Base-by-base conservation (phyloP, 2,888 invertebrate genomes). In the Argynnis bischoffii region DNA sequence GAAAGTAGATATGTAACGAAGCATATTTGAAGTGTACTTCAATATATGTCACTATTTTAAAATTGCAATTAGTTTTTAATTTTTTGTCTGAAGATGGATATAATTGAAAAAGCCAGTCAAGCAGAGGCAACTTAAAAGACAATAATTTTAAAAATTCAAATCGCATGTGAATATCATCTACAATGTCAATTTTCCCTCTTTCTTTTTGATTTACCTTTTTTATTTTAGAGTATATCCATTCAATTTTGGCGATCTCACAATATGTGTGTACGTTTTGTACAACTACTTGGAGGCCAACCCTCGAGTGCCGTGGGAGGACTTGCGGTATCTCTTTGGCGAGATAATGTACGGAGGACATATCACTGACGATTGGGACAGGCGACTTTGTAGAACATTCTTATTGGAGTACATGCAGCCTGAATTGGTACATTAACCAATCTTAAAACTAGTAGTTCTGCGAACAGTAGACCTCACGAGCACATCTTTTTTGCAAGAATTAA, bases 301-400 rank as follows among this genome's bases (percentile, higher is more conserved):
- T 54, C 95, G 95, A 75, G 96, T 98, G 6, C 98, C 98, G 0
- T 99, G 98, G 97, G 98, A 98, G 85, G 98, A 99, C 89, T 88
- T 99, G 76, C 94, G 98, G 1, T 99, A 98, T 85, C 92, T 99
- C 21, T 98, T 99, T 82, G 99, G 98, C 0, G 98, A 99, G 90
- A 99, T 99, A 77, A 98, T 99, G 98, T 99, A 99, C 81, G 98
- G 98, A 1, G 99, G 99, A 0, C 99, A 99, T 82, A 98, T 99
- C 78, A 98, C 98, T 0, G 98, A 99, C 81, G 98, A 99, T 85
- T 98, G 98, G 98, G 98, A 99, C 85, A 93, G 98, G 57, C 93
- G 97, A 51, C 93, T 99, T 4, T 99, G 98, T 80, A 94, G 96
- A 63, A 97, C 96, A 1, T 98, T 97, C 87, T 91, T 99, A 56